Evolutionary conservation across 1,140 invertebrate genomes (phyloP), one percentile per base, ranked within the genome.

Genomic region (Drosophila persimilis): DNA sequence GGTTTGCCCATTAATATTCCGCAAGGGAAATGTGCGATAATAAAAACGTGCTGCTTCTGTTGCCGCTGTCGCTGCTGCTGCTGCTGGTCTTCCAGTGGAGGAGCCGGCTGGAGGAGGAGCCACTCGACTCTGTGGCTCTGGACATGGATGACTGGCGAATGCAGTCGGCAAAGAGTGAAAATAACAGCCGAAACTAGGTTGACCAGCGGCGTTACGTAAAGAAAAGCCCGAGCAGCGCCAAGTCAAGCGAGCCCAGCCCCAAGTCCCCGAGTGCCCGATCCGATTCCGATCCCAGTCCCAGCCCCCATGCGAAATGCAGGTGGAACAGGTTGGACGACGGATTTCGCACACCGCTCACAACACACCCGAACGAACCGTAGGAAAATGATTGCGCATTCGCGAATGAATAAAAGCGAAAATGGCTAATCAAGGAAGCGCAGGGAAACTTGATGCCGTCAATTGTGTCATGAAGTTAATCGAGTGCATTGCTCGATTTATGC

Each of bases 11-110:
- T 83, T 83, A 59, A 60, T 81, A 86, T 86, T 75, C 81, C 59
- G 56, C 35, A 62, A 55, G 76, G 63, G 70, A 88, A 75, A 73
- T 86, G 83, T 86, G 81, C 74, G 83, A 77, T 86, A 86, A 86
- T 86, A 77, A 88, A 85, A 88, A 78, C 81, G 81, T 86, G 81
- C 66, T 72, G 57, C 31, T 48, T 4, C 41, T 64, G 17, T 53
- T 39, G 48, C 15, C 15, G 15, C 35, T 43, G 17, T 41, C 41
- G 44, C 59, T 55, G 39, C 55, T 48, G 39, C 55, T 48, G 22
- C n/a, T 47, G 22, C 9, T 61, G 22, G 8, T 31, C 8, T 3
- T 31, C 8, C 31, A 39, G 11, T 39, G 35, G 11, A 39, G 35
- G 3, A 13, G 11, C 35, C 11, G 35, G 35, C 35, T 13, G 35